A percentile compares a stretch with the other conserved stretches of the same genome.
These are phyloP conservation scores for Ectemnius cavifrons DNA, from an alignment of 2,888 invertebrate species.

Conservation along the genomic window DNA sequence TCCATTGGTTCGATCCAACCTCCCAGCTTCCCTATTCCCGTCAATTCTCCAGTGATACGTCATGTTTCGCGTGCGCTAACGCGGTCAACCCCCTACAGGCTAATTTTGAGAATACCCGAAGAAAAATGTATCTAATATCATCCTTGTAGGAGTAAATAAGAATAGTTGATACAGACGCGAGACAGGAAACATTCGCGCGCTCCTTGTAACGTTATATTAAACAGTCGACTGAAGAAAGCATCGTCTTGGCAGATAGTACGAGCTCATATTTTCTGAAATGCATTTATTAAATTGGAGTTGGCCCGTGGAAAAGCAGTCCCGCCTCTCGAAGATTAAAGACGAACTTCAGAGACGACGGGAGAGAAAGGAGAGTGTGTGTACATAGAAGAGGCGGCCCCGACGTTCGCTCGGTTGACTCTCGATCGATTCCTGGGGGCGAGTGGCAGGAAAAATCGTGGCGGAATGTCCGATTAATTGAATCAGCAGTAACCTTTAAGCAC, in stretches of 20 bases:
- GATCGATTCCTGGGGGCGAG: slow-evolving; percentile 9
- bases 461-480: slow-evolving; percentile 47
- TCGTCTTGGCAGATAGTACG: not conserved
- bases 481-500: slow-evolving; percentile 19
- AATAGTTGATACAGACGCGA: not conserved
- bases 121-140: not conserved
- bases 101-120: not conserved
- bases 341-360: not conserved
- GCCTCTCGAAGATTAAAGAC: not conserved
- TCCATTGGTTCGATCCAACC: not conserved
- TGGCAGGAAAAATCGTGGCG: slow-evolving; percentile 23
- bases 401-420: too few species aligned
- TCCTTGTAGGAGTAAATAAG: too few species aligned
- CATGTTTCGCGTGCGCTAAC: not conserved
- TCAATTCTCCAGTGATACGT: not conserved
- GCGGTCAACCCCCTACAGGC: not conserved
- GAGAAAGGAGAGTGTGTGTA: not conserved
- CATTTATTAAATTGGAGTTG: slow-evolving; percentile 3
- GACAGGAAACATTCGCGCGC: not conserved
- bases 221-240: not conserved
- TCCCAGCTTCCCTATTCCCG: not conserved
- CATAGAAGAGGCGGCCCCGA: not conserved
- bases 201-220: not conserved
- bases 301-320: not conserved
- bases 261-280: not conserved